A percentile compares a stretch with the other conserved stretches of the same genome.
Conservation (phyloP, 2,797 vertebrate genomes). For the Enteromius paludinosus region DNA sequence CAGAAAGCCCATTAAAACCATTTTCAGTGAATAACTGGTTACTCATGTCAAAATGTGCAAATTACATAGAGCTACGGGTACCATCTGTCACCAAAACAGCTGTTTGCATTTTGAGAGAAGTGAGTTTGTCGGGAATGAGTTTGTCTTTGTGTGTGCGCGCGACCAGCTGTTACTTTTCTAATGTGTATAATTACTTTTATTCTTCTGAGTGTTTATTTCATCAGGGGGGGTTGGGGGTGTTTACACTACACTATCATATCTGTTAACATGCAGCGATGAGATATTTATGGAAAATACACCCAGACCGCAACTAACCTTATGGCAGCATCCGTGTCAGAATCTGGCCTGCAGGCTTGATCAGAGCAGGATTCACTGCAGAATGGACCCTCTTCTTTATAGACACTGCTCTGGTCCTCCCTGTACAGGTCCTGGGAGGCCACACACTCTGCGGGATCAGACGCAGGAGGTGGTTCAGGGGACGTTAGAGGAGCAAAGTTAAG, state of each 20-base stretch:
- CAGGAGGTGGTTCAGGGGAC: conserved; percentile 56
- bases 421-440: conserved; percentile 58
- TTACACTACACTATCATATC: neutral
- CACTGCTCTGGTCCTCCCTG: conserved; percentile 40
- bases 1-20: neutral
- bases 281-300: conserved; percentile 12
- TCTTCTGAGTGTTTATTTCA: neutral
- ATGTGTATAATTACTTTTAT: conserved; percentile 3
- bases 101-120: conserved; percentile 8
- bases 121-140: neutral
- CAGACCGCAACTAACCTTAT: conserved; percentile 57
- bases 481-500: conserved; percentile 87
- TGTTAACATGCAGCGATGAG: conserved; percentile 20
- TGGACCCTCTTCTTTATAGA: conserved; percentile 56
- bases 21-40: neutral
- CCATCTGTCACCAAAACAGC: conserved; percentile 23
- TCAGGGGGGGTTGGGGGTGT: neutral
- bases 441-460: conserved; percentile 55
- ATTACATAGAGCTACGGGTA: neutral
- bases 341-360: conserved; percentile 40
- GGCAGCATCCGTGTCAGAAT: conserved; percentile 13
- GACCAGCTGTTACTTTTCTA: conserved; percentile 18
- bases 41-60: neutral
- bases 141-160: neutral
- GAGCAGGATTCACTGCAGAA: conserved; percentile 54